Base-by-base conservation (phyloP, 2,888 invertebrate genomes). In the Diplolepis rosae region DNA sequence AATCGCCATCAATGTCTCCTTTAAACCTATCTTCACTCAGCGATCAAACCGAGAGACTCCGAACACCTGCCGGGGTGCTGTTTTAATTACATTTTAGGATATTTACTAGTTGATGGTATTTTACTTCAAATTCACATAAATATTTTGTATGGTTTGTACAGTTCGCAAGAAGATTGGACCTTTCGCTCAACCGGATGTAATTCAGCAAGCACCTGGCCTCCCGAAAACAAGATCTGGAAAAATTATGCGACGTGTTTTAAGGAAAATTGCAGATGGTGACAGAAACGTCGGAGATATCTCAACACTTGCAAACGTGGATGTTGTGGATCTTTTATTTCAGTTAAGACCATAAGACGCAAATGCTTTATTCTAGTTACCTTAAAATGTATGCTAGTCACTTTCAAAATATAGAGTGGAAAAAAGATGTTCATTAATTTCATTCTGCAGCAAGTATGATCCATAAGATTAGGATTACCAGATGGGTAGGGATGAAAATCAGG, bases 211-310 rank as follows among this genome's bases (percentile, higher is more conserved):
- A 0, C 96, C 98, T 0, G 95, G 94, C 0, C 90, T 99, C 76
- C 99, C 99, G 0, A 98, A 99, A 90, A 98, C 98, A 0, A 92
- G 98, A 61, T 98, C 98, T 0, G 99, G 99, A 1, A 99, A 99
- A 90, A 98, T 99, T 74, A 98, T 99, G 96, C 92, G 99, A 73
- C 92, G 99, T 77, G 95, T 99, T 71, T 90, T 99, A 74, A 92
- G 98, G 76, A 98, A 98, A 90, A 94, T 99, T 13, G 98, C 99
- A 0, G 90, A 95, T 1, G 96, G 96, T 45, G 98, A 98, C 86
- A 91, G 90, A 56, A 93, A 98, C 79, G 93, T 99, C 48, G 99
- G 99, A 3, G 99, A 99, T 89, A 94, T 93, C 1, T 96, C 98
- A 54, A 98, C 99, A 0, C 90, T 99, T 79, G 98, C 98, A 30